phyloP scores from a whole-genome alignment of 2,113 vertebrate species.

The Synchiropus splendidus region DNA sequence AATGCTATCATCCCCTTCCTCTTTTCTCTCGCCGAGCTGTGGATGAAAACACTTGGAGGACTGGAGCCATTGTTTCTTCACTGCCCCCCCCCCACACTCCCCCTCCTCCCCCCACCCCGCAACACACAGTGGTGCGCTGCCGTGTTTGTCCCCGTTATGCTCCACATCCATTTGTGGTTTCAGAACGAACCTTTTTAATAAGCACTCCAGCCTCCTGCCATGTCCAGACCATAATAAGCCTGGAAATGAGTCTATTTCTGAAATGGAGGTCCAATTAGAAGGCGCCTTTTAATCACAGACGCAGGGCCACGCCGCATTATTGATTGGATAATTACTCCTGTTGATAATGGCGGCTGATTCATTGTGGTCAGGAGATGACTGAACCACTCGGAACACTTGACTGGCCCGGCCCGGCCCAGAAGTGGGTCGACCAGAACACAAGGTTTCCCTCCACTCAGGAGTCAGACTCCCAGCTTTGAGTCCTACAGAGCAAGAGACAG shows the following conservation, averaged over 20 bases:
- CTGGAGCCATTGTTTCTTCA: slow-evolving; percentile 47
- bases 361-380: too few species aligned
- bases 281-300: background rate
- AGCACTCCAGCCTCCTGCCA: slow-evolving; percentile 24
- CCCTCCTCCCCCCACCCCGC: too few species aligned
- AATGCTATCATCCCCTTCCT: slow-evolving; percentile 55
- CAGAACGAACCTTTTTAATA: slow-evolving; percentile 38
- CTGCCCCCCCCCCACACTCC: too few species aligned
- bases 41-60: slow-evolving; percentile 41
- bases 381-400: too few species aligned
- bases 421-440: too few species aligned
- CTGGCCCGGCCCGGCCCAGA: too few species aligned
- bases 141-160: slow-evolving; percentile 19
- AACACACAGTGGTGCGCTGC: slow-evolving; percentile 18
- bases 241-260: slow-evolving; percentile 29
- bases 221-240: slow-evolving; percentile 10
- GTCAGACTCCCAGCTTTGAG: too few species aligned
- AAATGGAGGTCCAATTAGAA: background rate
- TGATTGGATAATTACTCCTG: too few species aligned
- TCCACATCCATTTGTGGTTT: slow-evolving; percentile 31
- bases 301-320: background rate
- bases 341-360: too few species aligned
- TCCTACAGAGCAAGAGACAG: too few species aligned
- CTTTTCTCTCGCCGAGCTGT: slow-evolving; percentile 5
- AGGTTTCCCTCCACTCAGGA: too few species aligned